Conservation (phyloP, 2,797 vertebrate species). For the Cyprinodon diabolis region DNA sequence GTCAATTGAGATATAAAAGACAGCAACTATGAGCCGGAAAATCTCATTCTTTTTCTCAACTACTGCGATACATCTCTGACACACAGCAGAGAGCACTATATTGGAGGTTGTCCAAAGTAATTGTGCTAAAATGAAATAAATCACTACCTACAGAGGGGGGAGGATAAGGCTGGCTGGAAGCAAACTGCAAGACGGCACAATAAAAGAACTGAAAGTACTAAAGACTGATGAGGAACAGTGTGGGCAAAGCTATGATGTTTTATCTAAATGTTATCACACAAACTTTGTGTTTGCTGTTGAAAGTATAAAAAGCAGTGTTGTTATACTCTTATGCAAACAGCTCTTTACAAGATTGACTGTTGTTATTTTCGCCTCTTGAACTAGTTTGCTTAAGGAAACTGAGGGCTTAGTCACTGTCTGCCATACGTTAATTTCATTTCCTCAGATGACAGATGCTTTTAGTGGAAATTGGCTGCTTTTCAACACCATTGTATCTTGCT, state of each 20-base stretch:
- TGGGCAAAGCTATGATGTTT: not conserved
- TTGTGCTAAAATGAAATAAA: constrained; percentile 19
- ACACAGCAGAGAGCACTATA: constrained; percentile 10
- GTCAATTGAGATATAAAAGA: not conserved
- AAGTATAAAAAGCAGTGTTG: not conserved
- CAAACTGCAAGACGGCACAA: constrained; percentile 11
- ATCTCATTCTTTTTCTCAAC: not conserved
- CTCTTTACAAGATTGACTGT: not conserved
- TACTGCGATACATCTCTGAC: not conserved
- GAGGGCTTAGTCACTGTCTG: constrained; percentile 39
- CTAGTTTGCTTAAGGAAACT: constrained; percentile 25
- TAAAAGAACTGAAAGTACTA: constrained; percentile 10
- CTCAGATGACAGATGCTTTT: constrained; percentile 40
- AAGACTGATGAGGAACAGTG: constrained; percentile 7
- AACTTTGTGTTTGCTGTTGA: not conserved
- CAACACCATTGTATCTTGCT: constrained; percentile 49
- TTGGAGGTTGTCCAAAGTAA: constrained; percentile 12
- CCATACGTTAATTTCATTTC: constrained; percentile 25
- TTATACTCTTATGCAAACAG: constrained; percentile 3
- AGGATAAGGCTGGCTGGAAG: not conserved
- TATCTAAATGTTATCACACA: constrained; percentile 1
- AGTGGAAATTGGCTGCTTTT: constrained; percentile 63
- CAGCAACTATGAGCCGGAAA: constrained; percentile 6
- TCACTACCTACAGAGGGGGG: constrained; percentile 9
- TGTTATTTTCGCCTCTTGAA: constrained; percentile 14